Conservation (phyloP, 1,140 invertebrate species). For the Diabrotica virgifera region DNA sequence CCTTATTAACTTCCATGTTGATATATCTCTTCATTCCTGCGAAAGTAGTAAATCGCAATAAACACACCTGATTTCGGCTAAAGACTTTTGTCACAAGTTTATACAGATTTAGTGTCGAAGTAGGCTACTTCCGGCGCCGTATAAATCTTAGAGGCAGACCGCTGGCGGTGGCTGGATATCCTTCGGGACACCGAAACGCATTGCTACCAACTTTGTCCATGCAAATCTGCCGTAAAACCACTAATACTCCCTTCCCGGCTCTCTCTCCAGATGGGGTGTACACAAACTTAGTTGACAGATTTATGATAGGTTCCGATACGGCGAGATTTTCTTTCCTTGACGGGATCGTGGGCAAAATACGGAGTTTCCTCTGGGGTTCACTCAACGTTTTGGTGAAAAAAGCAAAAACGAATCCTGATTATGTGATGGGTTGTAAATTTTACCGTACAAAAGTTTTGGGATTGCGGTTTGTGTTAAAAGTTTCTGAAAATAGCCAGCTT, state of each 20-base stretch:
- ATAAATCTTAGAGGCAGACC: constrained; percentile 22
- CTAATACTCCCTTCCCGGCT: constrained; percentile 36
- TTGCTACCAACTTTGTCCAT: constrained; percentile 38
- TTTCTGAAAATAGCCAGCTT: too few relatives aligned
- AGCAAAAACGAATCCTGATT: too few relatives aligned
- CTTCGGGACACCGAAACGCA: constrained; percentile 24
- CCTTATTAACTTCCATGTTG: too few relatives aligned
- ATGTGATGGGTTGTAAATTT: too few relatives aligned
- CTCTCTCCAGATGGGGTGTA: constrained; percentile 29
- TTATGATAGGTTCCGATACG: constrained; percentile 36
- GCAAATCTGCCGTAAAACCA: constrained; percentile 43
- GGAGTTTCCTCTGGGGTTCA: not conserved
- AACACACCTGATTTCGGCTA: too few relatives aligned
- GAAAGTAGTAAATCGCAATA: too few relatives aligned
- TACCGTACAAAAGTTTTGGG: too few relatives aligned
- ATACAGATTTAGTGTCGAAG: too few relatives aligned
- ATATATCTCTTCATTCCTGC: too few relatives aligned
- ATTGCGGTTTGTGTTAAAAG: too few relatives aligned
- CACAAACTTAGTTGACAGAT: constrained; percentile 36
- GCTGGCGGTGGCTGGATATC: constrained; percentile 23
- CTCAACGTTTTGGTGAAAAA: too few relatives aligned
- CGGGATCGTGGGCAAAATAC: not conserved
- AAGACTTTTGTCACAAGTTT: too few relatives aligned
- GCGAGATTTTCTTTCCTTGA: constrained; percentile 14
- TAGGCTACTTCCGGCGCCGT: not conserved